Evolutionary conservation across 1,140 invertebrate species (phyloP), one percentile per base, ranked within the genome.

Genomic region (Idris sp.): DNA sequence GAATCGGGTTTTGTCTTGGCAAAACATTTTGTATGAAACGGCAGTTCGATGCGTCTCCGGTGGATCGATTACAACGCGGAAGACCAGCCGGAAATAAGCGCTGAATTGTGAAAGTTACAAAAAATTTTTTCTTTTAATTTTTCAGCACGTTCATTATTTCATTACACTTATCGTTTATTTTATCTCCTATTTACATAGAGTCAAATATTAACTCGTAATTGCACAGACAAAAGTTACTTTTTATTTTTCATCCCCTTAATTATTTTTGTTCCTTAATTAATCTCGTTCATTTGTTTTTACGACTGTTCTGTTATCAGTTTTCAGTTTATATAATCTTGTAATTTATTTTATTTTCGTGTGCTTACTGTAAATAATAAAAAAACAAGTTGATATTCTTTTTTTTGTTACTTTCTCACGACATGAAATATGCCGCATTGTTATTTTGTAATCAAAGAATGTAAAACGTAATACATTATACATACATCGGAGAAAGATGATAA

Each of bases 41-140:
- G 4, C 49, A n/a, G n/a, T n/a, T n/a, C n/a, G 33, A 44, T 46
- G 51, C 44, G 58, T 58, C 51, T 9, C 31, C 25, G 18, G 15
- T 8, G 43, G 46, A 65, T 72, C 65, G 36, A 56, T 59, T 61
- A 72, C 76, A 77, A 72, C 59, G 59, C 65, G 53, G 40, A 77
- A 74, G 71, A 67, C 69, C 35, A 61, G 35, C 48, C 48, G 58
- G 56, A 72, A 62, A 43, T 71, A 10, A 10, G 18, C 26, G 25
- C 25, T 8, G 3, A 25, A 33, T 51, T 44, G 64, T 49, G 43
- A 58, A 49, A 68, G 51, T 46, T 33, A 25, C n/a, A n/a, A n/a
- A n/a, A n/a, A n/a, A 13, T 67, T 38, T 56, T 49, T 51, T 43
- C 49, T 16, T 41, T 38, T 14, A 9, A 38, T 56, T 56, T 56